Evolutionary conservation across 2,888 invertebrate species (phyloP), one percentile per base, ranked within the genome.

Genomic region (Chymomyza procnemis): DNA sequence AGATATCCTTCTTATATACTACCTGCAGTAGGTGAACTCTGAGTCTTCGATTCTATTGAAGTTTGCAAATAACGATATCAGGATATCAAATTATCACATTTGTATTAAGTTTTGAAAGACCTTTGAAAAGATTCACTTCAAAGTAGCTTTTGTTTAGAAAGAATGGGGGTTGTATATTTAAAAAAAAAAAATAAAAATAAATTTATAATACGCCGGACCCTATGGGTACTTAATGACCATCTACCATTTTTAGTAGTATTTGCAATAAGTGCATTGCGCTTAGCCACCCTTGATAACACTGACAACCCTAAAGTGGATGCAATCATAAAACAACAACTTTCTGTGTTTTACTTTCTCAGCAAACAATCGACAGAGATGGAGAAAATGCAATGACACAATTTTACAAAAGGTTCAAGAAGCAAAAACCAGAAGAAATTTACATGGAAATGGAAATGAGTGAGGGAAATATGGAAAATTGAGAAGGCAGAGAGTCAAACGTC

Each of bases 331-430:
- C 66, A 73, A 74, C 68, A 73, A 66, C 73, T 64, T 64, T 63
- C 75, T 69, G 75, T 82, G 75, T 89, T 85, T 88, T 78, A 72
- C 78, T 88, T 89, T 86, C 87, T 76, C 87, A 89, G 72, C 75
- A 75, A 75, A 82, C 83, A 79, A 78, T n/a, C 34, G 59, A 16
- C 50, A 70, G 74, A 22, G 22, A 22, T 22, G 22, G 73, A 76
- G 85, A 86, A 75, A 64, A 65, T 71, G 67, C 58, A 76, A 81
- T 88, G 87, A 86, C 84, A 84, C 83, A 88, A 88, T 86, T 88
- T 85, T 67, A 76, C 70, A 74, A 67, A 85, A 85, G 70, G 77
- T 74, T 69, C 64, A 68, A 71, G 71, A 76, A 75, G 67, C 0
- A 68, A 75, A 66, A 71, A 71, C 14, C 14, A 58, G 47, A 47